phyloP scores from a whole-genome alignment of 2,113 vertebrate species.

The Anarrhichthys ocellatus region DNA sequence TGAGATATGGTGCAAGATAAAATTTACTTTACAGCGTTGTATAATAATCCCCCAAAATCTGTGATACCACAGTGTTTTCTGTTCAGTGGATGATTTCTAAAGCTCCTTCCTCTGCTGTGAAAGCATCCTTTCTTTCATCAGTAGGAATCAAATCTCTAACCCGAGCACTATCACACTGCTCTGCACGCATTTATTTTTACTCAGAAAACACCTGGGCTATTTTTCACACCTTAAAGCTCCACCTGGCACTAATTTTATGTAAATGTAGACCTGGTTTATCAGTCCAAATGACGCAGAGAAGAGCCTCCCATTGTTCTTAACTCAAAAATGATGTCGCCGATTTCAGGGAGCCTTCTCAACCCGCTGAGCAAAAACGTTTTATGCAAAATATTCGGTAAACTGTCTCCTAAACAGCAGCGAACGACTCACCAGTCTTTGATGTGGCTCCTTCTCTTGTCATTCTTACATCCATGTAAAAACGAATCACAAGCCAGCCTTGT shows the following conservation, averaged over 20 bases:
- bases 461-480: constrained; percentile 22
- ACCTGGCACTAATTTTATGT: constrained; percentile 37
- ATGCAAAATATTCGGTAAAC: constrained; percentile 37
- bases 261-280: constrained; percentile 44
- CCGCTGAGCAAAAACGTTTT: neutral
- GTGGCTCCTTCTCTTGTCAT: constrained; percentile 16
- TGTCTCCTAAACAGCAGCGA: constrained; percentile 22
- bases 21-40: constrained; percentile 6
- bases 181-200: constrained; percentile 35
- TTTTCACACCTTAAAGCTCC: constrained; percentile 52
- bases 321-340: constrained; percentile 15
- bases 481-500: constrained; percentile 24
- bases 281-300: constrained; percentile 29
- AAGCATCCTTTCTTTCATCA: constrained; percentile 28
- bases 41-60: constrained; percentile 9
- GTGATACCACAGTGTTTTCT: constrained; percentile 26
- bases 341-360: constrained; percentile 22
- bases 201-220: constrained; percentile 38
- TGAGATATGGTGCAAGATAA: neutral
- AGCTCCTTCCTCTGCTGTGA: constrained; percentile 13
- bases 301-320: constrained; percentile 9
- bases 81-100: constrained; percentile 21
- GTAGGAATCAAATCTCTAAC: constrained; percentile 26
- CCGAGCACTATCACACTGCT: constrained; percentile 25
- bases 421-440: constrained; percentile 34